phyloP scores from a whole-genome alignment of 2,888 invertebrate genomes.

The Perithous albicinctus region DNA sequence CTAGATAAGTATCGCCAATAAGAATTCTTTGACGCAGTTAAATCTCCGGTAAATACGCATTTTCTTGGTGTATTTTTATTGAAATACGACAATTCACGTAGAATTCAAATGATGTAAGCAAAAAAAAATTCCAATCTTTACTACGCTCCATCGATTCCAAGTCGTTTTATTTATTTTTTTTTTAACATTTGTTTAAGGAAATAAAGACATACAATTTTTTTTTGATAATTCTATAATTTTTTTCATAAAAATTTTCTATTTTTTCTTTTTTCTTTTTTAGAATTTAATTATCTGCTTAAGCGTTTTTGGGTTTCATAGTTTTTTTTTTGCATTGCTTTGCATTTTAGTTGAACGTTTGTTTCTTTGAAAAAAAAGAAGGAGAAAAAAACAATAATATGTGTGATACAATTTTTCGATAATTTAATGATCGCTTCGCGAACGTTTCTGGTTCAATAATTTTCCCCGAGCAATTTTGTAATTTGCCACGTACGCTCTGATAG shows the following conservation, averaged over 20 bases:
- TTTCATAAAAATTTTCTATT: too few species aligned
- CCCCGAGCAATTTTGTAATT: neutral
- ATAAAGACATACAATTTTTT: neutral
- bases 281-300: too few species aligned
- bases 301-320: too few species aligned
- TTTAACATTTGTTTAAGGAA: neutral
- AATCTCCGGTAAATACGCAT: conserved; percentile 15
- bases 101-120: neutral
- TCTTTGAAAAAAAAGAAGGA: too few species aligned
- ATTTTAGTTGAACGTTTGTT: too few species aligned
- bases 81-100: neutral
- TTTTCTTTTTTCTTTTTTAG: too few species aligned
- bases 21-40: conserved; percentile 6
- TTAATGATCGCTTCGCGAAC: neutral
- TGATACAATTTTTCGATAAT: neutral
- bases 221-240: too few species aligned
- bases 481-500: too few species aligned
- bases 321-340: too few species aligned
- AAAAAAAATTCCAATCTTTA: neutral
- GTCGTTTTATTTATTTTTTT: neutral
- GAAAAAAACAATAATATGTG: too few species aligned
- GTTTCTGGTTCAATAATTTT: neutral
- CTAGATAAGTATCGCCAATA: neutral
- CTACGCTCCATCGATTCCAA: neutral
- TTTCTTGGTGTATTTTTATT: neutral